These are phyloP conservation scores for Sapajus apella DNA, from an alignment of 2,113 vertebrate species.

Conservation along the genomic window DNA sequence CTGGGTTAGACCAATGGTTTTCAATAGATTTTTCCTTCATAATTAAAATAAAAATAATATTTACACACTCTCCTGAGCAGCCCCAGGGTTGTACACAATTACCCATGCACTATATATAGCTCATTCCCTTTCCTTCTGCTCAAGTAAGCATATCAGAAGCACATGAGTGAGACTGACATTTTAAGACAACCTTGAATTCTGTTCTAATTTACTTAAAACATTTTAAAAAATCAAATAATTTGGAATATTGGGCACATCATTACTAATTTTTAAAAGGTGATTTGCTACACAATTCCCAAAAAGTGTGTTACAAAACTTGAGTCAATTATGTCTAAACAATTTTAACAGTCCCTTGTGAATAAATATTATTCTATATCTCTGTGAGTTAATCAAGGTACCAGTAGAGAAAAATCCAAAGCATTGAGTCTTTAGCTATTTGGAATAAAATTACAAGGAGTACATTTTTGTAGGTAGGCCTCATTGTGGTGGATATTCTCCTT, in stretches of 20 bases:
- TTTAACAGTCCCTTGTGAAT: neutral
- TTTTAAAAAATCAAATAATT: conserved; percentile 52
- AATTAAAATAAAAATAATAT: conserved; percentile 45
- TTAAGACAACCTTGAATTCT: conserved; percentile 47
- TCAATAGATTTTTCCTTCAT: neutral
- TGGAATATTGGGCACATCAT: neutral
- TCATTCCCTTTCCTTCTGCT: neutral
- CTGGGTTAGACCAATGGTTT: conserved; percentile 8
- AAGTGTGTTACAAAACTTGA: neutral
- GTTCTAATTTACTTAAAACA: conserved; percentile 50
- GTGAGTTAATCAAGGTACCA: neutral
- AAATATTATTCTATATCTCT: neutral
- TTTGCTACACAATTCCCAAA: conserved; percentile 30
- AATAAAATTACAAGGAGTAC: neutral
- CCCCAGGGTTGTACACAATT: conserved; percentile 6
- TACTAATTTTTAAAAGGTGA: conserved; percentile 45
- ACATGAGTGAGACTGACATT: conserved; percentile 12
- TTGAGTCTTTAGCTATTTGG: neutral
- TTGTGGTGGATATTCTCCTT: neutral
- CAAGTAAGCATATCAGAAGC: conserved; percentile 7
- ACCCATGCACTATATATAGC: neutral
- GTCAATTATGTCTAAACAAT: neutral
- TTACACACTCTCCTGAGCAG: neutral
- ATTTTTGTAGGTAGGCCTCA: neutral
- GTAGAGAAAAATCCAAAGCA: neutral